Evolutionary conservation across 2,113 vertebrate genomes (phyloP).

Genomic region (Gavia stellata): DNA sequence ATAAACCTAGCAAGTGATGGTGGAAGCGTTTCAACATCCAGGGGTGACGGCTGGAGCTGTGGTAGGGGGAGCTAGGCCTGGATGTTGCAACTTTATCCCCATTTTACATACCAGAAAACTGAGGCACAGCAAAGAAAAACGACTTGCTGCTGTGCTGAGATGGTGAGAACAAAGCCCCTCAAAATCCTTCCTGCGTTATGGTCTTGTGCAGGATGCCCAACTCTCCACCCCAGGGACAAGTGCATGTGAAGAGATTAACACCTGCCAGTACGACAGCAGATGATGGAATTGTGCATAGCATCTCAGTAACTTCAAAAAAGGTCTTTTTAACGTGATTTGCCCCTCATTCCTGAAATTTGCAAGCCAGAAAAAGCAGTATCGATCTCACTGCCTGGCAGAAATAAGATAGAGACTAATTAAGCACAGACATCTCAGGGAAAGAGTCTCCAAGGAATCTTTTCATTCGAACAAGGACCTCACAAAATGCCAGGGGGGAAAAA

Average conservation of each 20-base stretch:
- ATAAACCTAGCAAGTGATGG: neutral
- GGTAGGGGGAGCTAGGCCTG: neutral
- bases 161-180: neutral
- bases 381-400: neutral
- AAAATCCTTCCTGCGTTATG: neutral
- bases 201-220: rapidly evolving
- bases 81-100: neutral
- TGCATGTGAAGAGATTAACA: neutral
- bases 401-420: neutral
- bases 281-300: neutral
- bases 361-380: neutral
- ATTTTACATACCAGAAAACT: neutral
- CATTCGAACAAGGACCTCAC: neutral
- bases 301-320: neutral
- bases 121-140: neutral
- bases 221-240: neutral
- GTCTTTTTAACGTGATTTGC: neutral
- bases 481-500: neutral
- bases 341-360: neutral
- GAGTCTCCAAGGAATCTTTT: neutral
- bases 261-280: neutral
- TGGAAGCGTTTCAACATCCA: neutral
- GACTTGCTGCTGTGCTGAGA: neutral
- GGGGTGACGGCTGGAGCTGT: neutral
- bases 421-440: neutral